Evolutionary conservation across 2,113 vertebrate species (phyloP).

Genomic region (Desmodus rotundus): DNA sequence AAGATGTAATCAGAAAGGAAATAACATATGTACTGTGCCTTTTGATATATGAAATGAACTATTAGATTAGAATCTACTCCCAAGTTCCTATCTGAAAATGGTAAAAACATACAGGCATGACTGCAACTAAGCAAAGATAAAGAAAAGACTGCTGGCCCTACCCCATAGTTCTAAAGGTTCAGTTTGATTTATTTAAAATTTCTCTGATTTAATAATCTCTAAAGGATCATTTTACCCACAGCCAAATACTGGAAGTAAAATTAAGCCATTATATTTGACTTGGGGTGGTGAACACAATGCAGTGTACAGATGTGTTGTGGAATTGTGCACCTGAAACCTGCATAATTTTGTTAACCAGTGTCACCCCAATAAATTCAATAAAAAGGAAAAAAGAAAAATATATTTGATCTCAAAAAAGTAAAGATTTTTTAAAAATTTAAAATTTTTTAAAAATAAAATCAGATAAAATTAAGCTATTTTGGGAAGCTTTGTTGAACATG

Average conservation of each 20-base stretch:
- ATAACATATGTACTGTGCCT: neutral
- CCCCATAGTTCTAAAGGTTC: neutral
- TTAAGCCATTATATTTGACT: neutral
- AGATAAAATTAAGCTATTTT: constrained; percentile 6
- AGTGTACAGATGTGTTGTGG: too few species aligned
- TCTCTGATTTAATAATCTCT: neutral
- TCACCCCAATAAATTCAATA: too few species aligned
- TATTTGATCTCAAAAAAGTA: too few species aligned
- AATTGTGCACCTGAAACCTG: too few species aligned
- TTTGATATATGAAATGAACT: constrained; percentile 15
- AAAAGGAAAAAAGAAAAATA: too few species aligned
- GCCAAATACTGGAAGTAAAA: neutral
- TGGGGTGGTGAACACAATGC: too few species aligned
- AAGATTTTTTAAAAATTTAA: too few species aligned
- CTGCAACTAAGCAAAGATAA: neutral
- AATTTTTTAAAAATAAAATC: too few species aligned
- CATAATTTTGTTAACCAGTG: too few species aligned
- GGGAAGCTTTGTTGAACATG: neutral
- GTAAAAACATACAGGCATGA: neutral
- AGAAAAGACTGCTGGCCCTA: neutral
- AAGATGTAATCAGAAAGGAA: constrained; percentile 26
- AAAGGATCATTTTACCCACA: neutral
- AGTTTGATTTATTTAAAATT: neutral
- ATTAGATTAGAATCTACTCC: neutral
- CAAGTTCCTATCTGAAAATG: neutral